Base-by-base conservation (phyloP, 1,140 invertebrate genomes). In the Cydia splendana region DNA sequence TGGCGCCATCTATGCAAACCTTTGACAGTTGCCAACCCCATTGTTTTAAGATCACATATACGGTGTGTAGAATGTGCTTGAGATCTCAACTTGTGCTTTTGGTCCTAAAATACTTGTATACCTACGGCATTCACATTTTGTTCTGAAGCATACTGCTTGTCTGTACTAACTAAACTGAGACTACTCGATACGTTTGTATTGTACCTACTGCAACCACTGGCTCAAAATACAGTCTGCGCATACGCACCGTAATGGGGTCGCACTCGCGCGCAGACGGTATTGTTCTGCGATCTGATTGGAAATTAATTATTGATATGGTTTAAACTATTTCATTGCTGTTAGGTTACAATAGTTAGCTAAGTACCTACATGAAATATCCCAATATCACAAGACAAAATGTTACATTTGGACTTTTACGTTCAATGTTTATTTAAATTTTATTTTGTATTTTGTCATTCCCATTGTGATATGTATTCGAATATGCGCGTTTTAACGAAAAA, bases 221-320 rank as follows among this genome's bases (percentile, higher is more conserved):
- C n/a, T n/a, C n/a, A 24, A 24, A 20, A 10, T 42, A 13, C 18
- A 45, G 67, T 45, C 34, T 71, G 67, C 38, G 67, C 34, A 38
- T 18, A 71, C 67, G 67, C 67, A 71, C 30, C 67, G 67, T 71
- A 71, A 71, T 71, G 67, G 34, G 67, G 67, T 71, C 67, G 67
- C 67, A 71, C 67, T 71, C 67, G 67, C 67, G 67, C 34, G 67
- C 67, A 38, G 67, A 71, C 34, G 67, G 67, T 71, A 71, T 71
- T 71, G 67, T 71, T 71, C 67, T 42, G 67, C 34, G 67, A 71
- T 71, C 67, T 71, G 67, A 71, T 71, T 71, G 67, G 67, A 71
- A 38, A 71, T 71, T 71, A 71, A 71, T 71, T 71, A 71, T 38
- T 71, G 67, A 71, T 71, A 71, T 71, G 67, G 34, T 38, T 62